Percentiles rank a stretch among this genome's conserved stretches.
These are phyloP conservation scores for Eulemur rufifrons DNA, from an alignment of 2,113 vertebrate species.

Conservation along the genomic window DNA sequence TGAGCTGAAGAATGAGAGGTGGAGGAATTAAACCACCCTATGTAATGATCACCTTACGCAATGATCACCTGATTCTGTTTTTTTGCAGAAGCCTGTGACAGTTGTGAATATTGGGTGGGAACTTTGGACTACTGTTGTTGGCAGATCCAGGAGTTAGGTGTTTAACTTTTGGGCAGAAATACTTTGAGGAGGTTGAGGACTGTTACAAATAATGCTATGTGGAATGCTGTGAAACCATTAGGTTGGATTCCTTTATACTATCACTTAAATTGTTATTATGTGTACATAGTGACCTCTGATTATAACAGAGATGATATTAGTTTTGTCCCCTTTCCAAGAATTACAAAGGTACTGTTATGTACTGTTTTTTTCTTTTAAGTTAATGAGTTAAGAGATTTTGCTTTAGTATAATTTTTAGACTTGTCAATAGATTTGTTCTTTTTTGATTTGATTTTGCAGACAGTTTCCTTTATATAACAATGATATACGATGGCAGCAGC, in stretches of 20 bases:
- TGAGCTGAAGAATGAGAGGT: background rate
- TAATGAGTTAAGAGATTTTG: conserved; percentile 21
- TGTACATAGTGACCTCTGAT: background rate
- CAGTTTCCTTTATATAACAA: conserved; percentile 95
- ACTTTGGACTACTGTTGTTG: background rate
- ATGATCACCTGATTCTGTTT: background rate
- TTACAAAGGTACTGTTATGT: background rate
- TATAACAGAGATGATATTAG: background rate
- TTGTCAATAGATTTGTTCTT: conserved; percentile 12
- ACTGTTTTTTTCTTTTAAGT: background rate
- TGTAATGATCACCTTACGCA: background rate
- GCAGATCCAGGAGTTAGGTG: background rate
- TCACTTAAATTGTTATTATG: background rate
- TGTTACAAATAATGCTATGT: background rate
- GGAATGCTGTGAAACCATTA: background rate
- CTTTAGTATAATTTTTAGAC: background rate
- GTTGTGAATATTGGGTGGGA: background rate
- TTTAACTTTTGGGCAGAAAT: conserved; percentile 17
- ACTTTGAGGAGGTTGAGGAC: background rate
- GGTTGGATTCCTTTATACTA: background rate
- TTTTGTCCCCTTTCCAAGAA: background rate
- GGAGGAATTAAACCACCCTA: background rate
- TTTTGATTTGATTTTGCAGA: conserved; percentile 82
- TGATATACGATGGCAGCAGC: conserved; percentile 97
- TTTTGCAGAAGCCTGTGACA: background rate